Evolutionary conservation across 2,113 vertebrate species (phyloP).

Genomic region (Hipposideros armiger): DNA sequence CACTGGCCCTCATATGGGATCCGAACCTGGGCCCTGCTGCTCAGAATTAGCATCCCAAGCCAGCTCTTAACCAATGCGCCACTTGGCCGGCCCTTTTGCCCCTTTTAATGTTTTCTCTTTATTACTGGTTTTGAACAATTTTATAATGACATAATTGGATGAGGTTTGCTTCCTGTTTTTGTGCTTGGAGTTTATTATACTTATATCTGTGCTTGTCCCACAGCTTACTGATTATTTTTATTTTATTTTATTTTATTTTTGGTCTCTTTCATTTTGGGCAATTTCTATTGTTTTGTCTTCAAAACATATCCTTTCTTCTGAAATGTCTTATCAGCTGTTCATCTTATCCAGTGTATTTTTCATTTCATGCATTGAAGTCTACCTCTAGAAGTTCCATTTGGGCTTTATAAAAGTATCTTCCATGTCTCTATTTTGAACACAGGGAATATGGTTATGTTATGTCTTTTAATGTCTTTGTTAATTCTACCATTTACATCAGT

Average conservation of each 20-base stretch:
- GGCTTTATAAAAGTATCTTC: background rate
- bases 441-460: background rate
- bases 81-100: too few relatives aligned
- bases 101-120: constrained; percentile 19
- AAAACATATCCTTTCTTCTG: background rate
- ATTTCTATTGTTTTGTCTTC: background rate
- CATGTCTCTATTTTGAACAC: background rate
- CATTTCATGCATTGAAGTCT: background rate
- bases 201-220: background rate
- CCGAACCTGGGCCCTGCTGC: too few relatives aligned
- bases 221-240: background rate
- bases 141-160: background rate
- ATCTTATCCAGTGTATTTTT: background rate
- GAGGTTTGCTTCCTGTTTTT: background rate
- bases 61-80: too few relatives aligned
- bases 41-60: too few relatives aligned
- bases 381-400: background rate
- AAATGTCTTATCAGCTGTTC: background rate
- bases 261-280: background rate
- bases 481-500: background rate
- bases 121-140: background rate
- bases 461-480: background rate
- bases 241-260: background rate
- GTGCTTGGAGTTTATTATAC: background rate
- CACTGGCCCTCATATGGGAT: too few relatives aligned